Percentiles rank a stretch among this genome's conserved stretches.
phyloP scores from a whole-genome alignment of 2,797 vertebrate genomes.

The Gobio occitaniae region DNA sequence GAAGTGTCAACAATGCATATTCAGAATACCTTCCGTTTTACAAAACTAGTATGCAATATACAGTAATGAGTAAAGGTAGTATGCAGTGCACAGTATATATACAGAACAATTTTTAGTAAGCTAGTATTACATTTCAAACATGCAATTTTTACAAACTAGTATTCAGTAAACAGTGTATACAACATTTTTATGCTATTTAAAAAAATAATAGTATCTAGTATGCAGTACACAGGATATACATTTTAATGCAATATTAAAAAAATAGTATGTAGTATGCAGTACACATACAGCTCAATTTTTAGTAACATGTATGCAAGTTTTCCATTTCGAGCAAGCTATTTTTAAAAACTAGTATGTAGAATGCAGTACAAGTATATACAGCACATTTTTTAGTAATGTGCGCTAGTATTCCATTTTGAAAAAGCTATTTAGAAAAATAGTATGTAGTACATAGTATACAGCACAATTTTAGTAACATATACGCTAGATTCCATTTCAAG shows the following conservation, averaged over 20 bases:
- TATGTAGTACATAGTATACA: neutral
- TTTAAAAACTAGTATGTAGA: neutral
- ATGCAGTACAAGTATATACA: neutral
- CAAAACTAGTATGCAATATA: neutral
- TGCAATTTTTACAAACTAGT: neutral
- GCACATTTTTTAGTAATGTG: neutral
- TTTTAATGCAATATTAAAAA: too few relatives aligned
- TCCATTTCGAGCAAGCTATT: neutral
- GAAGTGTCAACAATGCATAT: neutral
- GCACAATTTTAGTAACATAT: neutral
- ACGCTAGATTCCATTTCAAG: neutral
- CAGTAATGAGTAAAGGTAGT: neutral
- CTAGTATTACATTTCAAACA: neutral
- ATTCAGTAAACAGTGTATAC: neutral
- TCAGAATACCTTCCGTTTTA: neutral
- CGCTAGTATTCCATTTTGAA: neutral
- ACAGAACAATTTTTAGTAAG: neutral
- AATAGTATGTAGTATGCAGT: neutral
- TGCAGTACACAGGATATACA: neutral
- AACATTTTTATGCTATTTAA: too few relatives aligned
- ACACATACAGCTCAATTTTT: neutral
- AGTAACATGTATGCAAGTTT: neutral
- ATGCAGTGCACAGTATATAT: neutral
- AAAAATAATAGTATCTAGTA: neutral
- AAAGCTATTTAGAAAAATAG: neutral